These are phyloP conservation scores for Tragelaphus strepsiceros DNA, from an alignment of 2,113 vertebrate species.

Conservation along the genomic window DNA sequence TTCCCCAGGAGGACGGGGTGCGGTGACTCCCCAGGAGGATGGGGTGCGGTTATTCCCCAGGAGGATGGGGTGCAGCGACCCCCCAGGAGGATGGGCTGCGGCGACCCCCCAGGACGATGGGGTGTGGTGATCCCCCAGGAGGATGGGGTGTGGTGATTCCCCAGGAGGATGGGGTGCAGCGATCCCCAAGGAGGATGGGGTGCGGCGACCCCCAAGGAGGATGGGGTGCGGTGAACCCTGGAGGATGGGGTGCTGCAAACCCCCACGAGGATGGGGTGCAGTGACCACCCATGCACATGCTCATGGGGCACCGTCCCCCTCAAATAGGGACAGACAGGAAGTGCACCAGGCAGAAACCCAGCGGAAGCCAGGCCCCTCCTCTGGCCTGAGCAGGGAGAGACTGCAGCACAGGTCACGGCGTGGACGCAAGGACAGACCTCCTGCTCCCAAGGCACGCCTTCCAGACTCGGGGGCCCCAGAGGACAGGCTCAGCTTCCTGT, in stretches of 20 bases:
- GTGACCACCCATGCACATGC: fast-evolving
- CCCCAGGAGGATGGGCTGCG: fast-evolving
- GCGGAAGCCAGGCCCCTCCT: not conserved
- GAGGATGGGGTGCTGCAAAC: no score
- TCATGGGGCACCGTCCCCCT: not conserved
- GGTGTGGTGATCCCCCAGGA: fast-evolving
- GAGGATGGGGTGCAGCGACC: no score
- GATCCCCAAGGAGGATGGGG: fast-evolving
- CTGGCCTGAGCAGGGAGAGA: not conserved
- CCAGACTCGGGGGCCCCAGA: not conserved
- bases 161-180: not conserved
- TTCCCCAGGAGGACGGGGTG: not conserved
- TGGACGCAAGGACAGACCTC: not conserved
- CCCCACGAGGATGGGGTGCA: not conserved
- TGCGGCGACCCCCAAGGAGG: not conserved
- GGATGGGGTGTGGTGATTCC: no score
- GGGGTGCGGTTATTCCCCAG: fast-evolving
- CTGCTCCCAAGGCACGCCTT: not conserved
- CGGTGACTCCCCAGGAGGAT: not conserved
- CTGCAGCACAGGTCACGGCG: fast-evolving
- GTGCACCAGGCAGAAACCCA: not conserved
- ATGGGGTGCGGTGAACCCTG: no score
- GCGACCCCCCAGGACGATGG: no score
- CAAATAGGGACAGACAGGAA: not conserved
- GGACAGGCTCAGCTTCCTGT: not conserved